Evolutionary conservation across 2,113 vertebrate species (phyloP).

Genomic region (Uria aalge): DNA sequence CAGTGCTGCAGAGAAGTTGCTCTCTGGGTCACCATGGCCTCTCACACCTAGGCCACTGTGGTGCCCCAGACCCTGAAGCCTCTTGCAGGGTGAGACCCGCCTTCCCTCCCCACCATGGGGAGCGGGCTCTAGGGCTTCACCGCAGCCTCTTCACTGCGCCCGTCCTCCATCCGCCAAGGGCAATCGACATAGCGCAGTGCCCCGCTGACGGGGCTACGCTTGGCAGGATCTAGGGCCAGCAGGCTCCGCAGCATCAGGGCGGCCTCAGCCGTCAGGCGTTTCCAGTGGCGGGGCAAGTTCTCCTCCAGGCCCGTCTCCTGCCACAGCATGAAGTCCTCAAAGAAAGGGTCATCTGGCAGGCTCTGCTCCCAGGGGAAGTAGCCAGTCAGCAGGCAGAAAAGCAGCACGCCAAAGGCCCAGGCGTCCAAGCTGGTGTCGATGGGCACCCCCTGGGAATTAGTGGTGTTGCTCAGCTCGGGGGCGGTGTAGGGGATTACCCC

Average conservation of each 20-base stretch:
- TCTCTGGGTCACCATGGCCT: not conserved
- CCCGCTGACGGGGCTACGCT: conserved; percentile 71
- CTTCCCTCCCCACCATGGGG: not conserved
- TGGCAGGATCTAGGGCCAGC: conserved; percentile 76
- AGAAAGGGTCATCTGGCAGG: conserved; percentile 82
- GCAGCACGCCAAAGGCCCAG: conserved; percentile 90
- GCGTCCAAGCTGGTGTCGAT: conserved; percentile 88
- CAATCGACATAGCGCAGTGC: conserved; percentile 72
- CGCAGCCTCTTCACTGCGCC: accelerated
- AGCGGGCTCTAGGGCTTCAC: not conserved
- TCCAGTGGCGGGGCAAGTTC: conserved; percentile 84
- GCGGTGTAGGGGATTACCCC: conserved; percentile 91
- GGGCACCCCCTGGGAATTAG: conserved; percentile 77
- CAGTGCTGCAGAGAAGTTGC: not conserved
- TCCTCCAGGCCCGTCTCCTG: conserved; percentile 62
- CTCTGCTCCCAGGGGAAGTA: conserved; percentile 95
- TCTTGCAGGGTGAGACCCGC: not conserved
- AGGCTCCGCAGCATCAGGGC: conserved; percentile 84
- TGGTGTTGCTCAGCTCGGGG: conserved; percentile 83
- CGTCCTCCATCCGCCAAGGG: conserved; percentile 56
- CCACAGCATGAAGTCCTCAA: conserved; percentile 90
- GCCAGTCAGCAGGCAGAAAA: conserved; percentile 92
- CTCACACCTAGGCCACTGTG: accelerated
- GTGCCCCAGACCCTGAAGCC: not conserved
- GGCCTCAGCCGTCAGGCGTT: conserved; percentile 77